Conservation (phyloP, 2,888 invertebrate genomes). For the Hermaeophaga mercurialis region DNA sequence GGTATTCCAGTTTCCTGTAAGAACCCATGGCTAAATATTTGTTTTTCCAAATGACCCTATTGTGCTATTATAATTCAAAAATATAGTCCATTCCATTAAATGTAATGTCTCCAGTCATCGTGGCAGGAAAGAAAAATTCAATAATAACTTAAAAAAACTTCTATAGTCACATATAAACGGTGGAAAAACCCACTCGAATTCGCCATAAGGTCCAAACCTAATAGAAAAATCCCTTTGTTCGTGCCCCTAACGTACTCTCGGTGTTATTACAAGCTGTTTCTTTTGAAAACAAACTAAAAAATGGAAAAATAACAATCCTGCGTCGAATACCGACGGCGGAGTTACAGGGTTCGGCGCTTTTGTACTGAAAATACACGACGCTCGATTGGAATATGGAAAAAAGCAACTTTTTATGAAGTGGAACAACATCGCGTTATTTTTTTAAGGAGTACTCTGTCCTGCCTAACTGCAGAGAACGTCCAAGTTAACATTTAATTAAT, state of each 20-base stretch:
- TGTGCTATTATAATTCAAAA: not conserved
- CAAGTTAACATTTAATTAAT: no score
- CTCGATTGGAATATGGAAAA: constrained; percentile 44
- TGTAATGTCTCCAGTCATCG: not conserved
- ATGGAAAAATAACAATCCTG: constrained; percentile 55
- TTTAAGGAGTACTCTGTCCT: constrained; percentile 14
- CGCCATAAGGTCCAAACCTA: constrained; percentile 31
- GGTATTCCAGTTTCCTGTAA: no score
- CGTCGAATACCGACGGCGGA: constrained; percentile 38
- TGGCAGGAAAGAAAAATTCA: constrained; percentile 11
- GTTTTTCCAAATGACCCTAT: not conserved
- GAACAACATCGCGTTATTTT: constrained; percentile 26
- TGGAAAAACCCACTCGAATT: constrained; percentile 32
- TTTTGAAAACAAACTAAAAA: constrained; percentile 56
- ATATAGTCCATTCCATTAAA: not conserved
- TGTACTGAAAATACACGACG: constrained; percentile 32
- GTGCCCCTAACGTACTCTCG: constrained; percentile 35
- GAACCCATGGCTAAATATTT: not conserved
- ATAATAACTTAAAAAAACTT: constrained; percentile 10
- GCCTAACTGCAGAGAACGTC: no score
- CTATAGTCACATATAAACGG: constrained; percentile 23
- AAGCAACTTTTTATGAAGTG: constrained; percentile 27
- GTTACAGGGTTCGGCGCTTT: constrained; percentile 37
- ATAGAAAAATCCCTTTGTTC: constrained; percentile 31
- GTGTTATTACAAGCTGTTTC: constrained; percentile 52